Percentiles rank a stretch among this genome's conserved stretches.
Conservation (phyloP, 2,888 invertebrate genomes). For the Morpho helenor region DNA sequence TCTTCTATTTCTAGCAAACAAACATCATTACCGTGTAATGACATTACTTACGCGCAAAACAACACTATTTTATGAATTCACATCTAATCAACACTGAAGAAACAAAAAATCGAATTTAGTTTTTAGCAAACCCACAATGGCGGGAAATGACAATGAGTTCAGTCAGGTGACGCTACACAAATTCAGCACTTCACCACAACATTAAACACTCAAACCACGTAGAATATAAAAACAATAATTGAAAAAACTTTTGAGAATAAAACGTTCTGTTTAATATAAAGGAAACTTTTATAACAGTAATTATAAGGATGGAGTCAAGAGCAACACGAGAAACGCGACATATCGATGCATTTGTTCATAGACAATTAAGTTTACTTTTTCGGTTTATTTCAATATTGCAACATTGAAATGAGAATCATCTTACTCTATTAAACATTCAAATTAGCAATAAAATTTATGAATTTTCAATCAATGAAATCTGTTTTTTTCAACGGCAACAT, state of each 20-base stretch:
- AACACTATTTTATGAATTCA: conserved; percentile 43
- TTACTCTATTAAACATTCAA: too few species aligned
- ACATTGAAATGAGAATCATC: not conserved
- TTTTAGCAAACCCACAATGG: conserved; percentile 72
- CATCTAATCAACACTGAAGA: conserved; percentile 45
- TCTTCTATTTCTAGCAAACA: conserved; percentile 77
- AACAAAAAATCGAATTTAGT: conserved; percentile 40
- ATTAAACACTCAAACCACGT: conserved; percentile 37
- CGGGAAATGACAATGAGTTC: conserved; percentile 79
- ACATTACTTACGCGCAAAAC: conserved; percentile 64
- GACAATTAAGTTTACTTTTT: conserved; percentile 22
- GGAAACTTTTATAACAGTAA: conserved; percentile 60
- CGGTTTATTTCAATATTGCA: not conserved
- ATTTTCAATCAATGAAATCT: too few species aligned
- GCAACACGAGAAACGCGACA: conserved; percentile 57
- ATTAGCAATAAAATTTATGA: too few species aligned
- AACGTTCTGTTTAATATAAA: conserved; percentile 16
- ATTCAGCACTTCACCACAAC: conserved; percentile 42
- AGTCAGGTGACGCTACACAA: conserved; percentile 77
- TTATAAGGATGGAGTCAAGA: conserved; percentile 65
- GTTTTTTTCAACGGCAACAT: too few species aligned
- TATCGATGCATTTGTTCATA: conserved; percentile 59
- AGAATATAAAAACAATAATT: conserved; percentile 32
- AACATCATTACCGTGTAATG: conserved; percentile 78
- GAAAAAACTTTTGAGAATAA: conserved; percentile 24